Evolutionary conservation across 2,113 vertebrate species (phyloP).

Genomic region (Gymnocephalus cernua): DNA sequence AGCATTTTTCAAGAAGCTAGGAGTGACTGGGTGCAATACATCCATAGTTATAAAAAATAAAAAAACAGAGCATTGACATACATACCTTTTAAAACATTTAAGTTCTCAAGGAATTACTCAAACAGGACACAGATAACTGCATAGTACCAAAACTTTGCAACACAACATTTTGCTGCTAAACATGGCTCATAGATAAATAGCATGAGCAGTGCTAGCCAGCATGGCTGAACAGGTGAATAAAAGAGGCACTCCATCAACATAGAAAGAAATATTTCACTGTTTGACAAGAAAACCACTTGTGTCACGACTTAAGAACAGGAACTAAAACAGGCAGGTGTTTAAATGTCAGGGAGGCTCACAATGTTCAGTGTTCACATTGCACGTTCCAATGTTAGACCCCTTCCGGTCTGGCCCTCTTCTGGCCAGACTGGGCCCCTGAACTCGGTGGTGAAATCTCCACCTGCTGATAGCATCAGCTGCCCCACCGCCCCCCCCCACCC

Average conservation of each 20-base stretch:
- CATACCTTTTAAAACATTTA: background rate
- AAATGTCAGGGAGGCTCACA: background rate
- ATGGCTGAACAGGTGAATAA: background rate
- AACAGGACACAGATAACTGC: background rate
- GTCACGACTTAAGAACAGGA: background rate
- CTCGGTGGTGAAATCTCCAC: slow-evolving; percentile 76
- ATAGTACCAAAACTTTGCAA: background rate
- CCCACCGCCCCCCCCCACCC: slow-evolving; percentile 11
- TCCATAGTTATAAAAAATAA: background rate
- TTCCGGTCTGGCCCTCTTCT: slow-evolving; percentile 27
- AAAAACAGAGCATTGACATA: background rate
- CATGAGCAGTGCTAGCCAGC: background rate
- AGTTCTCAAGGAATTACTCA: too few species aligned
- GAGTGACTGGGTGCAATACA: background rate
- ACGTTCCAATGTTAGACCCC: slow-evolving; percentile 33
- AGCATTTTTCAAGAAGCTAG: background rate
- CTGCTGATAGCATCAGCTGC: slow-evolving; percentile 81
- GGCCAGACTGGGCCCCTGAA: slow-evolving; percentile 72
- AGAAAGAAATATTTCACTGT: background rate
- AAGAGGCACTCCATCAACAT: background rate
- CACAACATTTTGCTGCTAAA: background rate
- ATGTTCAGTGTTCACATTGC: slow-evolving; percentile 18
- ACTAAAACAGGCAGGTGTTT: slow-evolving; percentile 4
- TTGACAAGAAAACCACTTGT: slow-evolving; percentile 3
- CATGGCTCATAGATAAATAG: background rate